Base-by-base conservation (phyloP, 1,140 invertebrate genomes). In the Aporrectodea caliginosa region DNA sequence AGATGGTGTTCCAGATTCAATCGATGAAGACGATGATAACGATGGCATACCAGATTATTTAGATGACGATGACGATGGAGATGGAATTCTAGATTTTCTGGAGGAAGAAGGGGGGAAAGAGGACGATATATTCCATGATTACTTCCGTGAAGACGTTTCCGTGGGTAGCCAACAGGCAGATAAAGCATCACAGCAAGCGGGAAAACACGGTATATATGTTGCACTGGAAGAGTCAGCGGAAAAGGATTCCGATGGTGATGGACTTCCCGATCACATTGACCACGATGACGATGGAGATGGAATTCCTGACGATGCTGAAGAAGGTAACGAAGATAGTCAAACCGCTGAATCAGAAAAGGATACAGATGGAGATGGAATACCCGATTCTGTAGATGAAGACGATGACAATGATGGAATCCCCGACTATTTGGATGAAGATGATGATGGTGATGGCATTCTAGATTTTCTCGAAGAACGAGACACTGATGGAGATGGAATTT, bases 271-370 rank as follows among this genome's bases (percentile, higher is more conserved):
- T 35, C 27, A 43, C 31, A n/a, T 43, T 1, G 73, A 79, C 34
- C 71, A 80, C 29, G 80, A 81, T 74, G 79, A 81, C 73, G 79
- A 81, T 35, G 70, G 73, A n/a, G 80, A 81, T 78, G 80, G 22
- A 1, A 0, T 74, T 32, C 22, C 29, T 0, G 34, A 74, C 31
- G 32, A 33, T 30, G 31, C 0, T 31, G 1, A 76, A 1, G 27
- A 35, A 1, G 75, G 27, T n/a, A 35, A 76, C 27, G 75, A 76
- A 27, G 1, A n/a, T n/a, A 22, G 22, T 58, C 6, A 22, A 58
- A 58, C 22, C 22, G 6, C 43, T 12, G 43, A 58, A 12, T 22
- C 43, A 58, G 43, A 58, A 58, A 58, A 12, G 6, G 43, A 58
- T 22, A 58, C 43, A 6, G 43, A 58, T 58, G 43, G 43, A 22